A percentile compares a stretch with the other conserved stretches of the same genome.
Conservation (phyloP, 2,113 vertebrate species). For the Perca flavescens region DNA sequence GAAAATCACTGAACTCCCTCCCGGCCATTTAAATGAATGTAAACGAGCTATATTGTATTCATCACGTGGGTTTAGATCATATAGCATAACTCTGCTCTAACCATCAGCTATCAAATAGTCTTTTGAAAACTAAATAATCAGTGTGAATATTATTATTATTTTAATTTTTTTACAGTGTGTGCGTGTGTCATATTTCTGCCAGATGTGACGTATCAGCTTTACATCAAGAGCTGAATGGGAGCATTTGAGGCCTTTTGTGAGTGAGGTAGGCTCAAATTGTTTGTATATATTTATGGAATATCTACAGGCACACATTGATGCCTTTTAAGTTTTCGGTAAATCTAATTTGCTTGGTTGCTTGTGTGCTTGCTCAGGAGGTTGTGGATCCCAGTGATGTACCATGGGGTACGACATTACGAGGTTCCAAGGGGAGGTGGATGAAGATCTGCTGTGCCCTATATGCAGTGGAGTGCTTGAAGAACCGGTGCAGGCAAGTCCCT, state of each 20-base stretch:
- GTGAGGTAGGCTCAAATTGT: constrained; percentile 59
- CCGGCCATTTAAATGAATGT: not conserved
- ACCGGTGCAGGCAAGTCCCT: constrained; percentile 92
- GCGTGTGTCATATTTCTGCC: constrained; percentile 33
- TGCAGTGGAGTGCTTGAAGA: constrained; percentile 98
- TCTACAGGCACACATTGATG: not conserved
- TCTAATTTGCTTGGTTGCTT: not conserved
- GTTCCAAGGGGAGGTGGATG: constrained; percentile 98
- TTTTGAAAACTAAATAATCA: not conserved
- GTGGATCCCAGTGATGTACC: constrained; percentile 90
- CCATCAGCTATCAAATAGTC: no score
- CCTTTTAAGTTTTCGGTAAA: not conserved
- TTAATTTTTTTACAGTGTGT: constrained; percentile 32
- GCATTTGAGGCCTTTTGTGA: constrained; percentile 64
- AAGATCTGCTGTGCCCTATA: constrained; percentile 98
- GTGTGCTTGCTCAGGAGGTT: constrained; percentile 78
- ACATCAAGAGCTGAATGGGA: constrained; percentile 74
- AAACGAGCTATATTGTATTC: not conserved
- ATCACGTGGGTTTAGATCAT: not conserved
- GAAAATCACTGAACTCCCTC: not conserved
- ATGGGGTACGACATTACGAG: constrained; percentile 99
- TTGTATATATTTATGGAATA: not conserved
- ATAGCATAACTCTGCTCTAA: not conserved
- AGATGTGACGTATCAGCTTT: constrained; percentile 46
- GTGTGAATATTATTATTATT: not conserved